phyloP scores from a whole-genome alignment of 1,140 invertebrate species.

The Pseudomyrmex gracilis region DNA sequence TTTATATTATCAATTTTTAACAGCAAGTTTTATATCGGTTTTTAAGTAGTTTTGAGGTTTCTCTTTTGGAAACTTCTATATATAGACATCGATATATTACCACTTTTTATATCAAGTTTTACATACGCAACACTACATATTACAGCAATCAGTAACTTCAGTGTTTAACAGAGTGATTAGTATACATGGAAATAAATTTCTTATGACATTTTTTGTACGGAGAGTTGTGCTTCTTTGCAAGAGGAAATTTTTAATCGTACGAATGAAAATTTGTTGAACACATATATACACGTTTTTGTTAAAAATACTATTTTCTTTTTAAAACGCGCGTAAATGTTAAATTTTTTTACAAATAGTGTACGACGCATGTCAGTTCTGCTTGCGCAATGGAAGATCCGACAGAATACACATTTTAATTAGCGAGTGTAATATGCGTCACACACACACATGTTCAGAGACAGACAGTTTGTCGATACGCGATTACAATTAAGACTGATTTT shows the following conservation, averaged over 20 bases:
- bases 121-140: not conserved
- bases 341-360: slow-evolving; percentile 51
- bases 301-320: slow-evolving; percentile 24
- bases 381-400: slow-evolving; percentile 64
- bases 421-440: slow-evolving; percentile 27
- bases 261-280: slow-evolving; percentile 5
- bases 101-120: slow-evolving; percentile 5
- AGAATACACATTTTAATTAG: slow-evolving; percentile 26
- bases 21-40: slow-evolving; percentile 3
- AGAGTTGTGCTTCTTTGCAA: not conserved
- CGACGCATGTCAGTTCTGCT: slow-evolving; percentile 1
- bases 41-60: not conserved
- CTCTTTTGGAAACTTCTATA: not conserved
- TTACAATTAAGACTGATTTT: slow-evolving; percentile 48
- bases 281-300: slow-evolving; percentile 34
- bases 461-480: not conserved
- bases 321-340: slow-evolving; percentile 27
- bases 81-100: slow-evolving; percentile 13
- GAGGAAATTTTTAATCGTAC: slow-evolving; percentile 5
- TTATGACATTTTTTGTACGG: slow-evolving; percentile 16
- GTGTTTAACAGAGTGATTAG: too few species aligned
- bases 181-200: not conserved
- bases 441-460: slow-evolving; percentile 17
- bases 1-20: slow-evolving; percentile 43
- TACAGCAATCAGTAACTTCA: not conserved